Evolutionary conservation across 35 echinoderm and acorn worm genomes (phyloP), one percentile per base, ranked within the genome.

Genomic region (Apostichopus japonicus): DNA sequence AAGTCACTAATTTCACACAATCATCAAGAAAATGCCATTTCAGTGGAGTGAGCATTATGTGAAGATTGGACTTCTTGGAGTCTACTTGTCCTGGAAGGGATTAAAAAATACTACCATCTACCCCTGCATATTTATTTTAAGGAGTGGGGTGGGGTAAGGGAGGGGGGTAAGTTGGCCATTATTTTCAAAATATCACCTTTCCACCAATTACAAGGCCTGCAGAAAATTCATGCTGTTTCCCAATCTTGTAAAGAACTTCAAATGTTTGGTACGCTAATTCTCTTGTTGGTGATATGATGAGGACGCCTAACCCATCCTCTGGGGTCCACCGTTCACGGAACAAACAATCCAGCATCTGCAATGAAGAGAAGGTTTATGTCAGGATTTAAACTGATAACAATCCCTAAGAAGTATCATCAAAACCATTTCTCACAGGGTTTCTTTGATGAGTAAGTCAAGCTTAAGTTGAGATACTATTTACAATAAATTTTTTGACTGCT

Each of bases 221-320:
- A 17, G 96, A 98, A 87, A 98, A 98, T 62, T 98, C 96, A 91
- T 98, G 96, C 33, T 95, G 93, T 17, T 92, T 92, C 22, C 96
- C 96, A 90, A 98, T 84, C 77, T 98, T 98, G 73, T 79, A 92
- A 8, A 98, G 92, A n/a, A 98, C 96, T 75, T 98, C 96, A 94
- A 94, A 98, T 10, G 96, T 98, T 94, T 98, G 96, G 71, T 95
- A 98, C 0, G 96, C 96, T 15, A 98, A 92, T 92, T 98, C 96
- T 59, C 96, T 93, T 4, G 96, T 98, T 19, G 96, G 96, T 7
- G 96, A 95, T 15, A 98, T 98, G 90, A 98, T 91, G 55, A 98
- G 67, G 33, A 94, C 94, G 15, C 96, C 96, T 16, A 98, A 58
- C 0, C 96, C 96, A 94, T 98, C 96, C n/a, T 84, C 91, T 71